A percentile compares a stretch with the other conserved stretches of the same genome.
These are phyloP conservation scores for Diadegma fenestrale DNA, from an alignment of 2,888 invertebrate genomes.

Conservation along the genomic window DNA sequence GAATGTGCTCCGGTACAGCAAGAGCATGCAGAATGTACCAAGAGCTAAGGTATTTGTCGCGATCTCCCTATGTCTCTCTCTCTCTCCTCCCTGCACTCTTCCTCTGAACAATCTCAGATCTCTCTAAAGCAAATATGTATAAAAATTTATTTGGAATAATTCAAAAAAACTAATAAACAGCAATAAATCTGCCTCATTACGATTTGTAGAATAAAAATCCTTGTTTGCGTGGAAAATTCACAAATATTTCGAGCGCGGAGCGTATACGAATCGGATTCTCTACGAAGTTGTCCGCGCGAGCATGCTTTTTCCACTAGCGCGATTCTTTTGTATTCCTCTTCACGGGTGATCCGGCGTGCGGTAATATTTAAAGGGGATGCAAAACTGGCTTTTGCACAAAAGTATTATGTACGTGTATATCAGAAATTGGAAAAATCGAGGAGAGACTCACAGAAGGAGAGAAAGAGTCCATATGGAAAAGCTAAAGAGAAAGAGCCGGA, in stretches of 20 bases:
- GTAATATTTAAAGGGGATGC: constrained; percentile 83
- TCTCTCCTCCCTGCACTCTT: background rate
- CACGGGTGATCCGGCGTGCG: constrained; percentile 71
- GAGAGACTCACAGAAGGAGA: constrained; percentile 55
- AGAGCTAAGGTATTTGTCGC: constrained; percentile 67
- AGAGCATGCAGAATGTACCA: constrained; percentile 62
- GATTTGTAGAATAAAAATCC: background rate
- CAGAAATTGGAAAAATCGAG: constrained; percentile 25
- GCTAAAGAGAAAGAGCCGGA: constrained; percentile 55
- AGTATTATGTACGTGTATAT: constrained; percentile 33
- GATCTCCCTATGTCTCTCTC: constrained; percentile 36
- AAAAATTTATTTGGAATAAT: background rate
- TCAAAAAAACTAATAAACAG: background rate
- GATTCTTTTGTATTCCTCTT: constrained; percentile 61
- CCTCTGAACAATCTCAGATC: constrained; percentile 9
- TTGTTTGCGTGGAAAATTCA: background rate
- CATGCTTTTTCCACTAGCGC: constrained; percentile 18
- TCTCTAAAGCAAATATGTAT: background rate
- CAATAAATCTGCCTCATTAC: constrained; percentile 7
- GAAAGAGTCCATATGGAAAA: constrained; percentile 44
- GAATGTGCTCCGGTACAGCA: constrained; percentile 20
- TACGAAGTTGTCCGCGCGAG: background rate
- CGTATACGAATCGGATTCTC: background rate
- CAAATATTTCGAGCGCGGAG: background rate
- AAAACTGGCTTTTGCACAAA: constrained; percentile 71